Conservation (phyloP, 2,888 invertebrate species). For the Mimas tiliae region DNA sequence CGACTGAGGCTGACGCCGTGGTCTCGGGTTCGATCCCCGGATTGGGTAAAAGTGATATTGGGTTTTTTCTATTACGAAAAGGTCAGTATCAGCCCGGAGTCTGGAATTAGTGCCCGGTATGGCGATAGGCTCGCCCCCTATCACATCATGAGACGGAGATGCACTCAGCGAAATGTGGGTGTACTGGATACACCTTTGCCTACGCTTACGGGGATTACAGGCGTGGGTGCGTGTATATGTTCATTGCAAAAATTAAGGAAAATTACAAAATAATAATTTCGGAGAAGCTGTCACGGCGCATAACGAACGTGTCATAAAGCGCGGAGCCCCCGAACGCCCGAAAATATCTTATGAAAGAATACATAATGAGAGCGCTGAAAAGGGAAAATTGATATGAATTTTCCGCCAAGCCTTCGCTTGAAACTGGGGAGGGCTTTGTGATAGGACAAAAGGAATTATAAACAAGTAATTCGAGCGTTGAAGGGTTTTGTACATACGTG, state of each 20-base stretch:
- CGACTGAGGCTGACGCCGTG: too few species aligned
- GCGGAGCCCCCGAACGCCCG: constrained; percentile 29
- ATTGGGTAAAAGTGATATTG: too few species aligned
- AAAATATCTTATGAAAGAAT: constrained; percentile 77
- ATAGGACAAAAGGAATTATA: constrained; percentile 74
- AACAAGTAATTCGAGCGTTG: constrained; percentile 53
- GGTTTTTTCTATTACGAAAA: too few species aligned
- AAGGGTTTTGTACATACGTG: constrained; percentile 27
- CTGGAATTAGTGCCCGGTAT: too few species aligned
- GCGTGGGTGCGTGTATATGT: too few species aligned
- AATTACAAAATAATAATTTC: constrained; percentile 10
- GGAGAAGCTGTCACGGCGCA: not conserved
- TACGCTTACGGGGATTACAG: too few species aligned
- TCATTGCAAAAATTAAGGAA: not conserved
- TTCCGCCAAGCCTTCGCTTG: constrained; percentile 57
- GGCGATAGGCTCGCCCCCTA: too few species aligned
- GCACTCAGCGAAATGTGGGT: too few species aligned
- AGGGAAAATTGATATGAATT: constrained; percentile 79
- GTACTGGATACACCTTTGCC: too few species aligned
- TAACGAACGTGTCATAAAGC: constrained; percentile 23
- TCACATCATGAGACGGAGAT: too few species aligned
- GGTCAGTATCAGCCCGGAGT: too few species aligned
- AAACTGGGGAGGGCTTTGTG: constrained; percentile 57
- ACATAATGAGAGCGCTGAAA: constrained; percentile 63
- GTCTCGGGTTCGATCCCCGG: too few species aligned